Base-by-base conservation (phyloP, 2,797 vertebrate genomes). In the Onychomys arenicola region DNA sequence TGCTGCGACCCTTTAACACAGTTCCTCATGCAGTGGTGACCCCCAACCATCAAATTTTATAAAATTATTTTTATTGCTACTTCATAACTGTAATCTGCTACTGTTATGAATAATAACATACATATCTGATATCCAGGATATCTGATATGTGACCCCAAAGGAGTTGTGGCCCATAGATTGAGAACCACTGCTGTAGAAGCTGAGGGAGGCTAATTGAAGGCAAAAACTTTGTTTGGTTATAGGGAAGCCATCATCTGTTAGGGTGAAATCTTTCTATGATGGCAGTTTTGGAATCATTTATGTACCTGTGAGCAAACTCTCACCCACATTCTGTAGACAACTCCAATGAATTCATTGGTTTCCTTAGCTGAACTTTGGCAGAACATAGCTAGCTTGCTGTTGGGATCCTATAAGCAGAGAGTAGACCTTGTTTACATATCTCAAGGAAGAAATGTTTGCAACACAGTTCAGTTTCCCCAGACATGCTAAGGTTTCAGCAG, bases 401-500 rank as follows among this genome's bases (percentile, higher is more conserved):
- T 73, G 25, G 67, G 46, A 21, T 73, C 16, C 17, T 57, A 12
- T 12, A 32, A 57, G 16, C 4, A 40, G 2, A 37, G 25, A n/a
- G n/a, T 14, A 85, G 43, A 23, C 46, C 1, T 84, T 46, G 17
- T 67, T 49, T 85, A 46, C 29, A 29, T 40, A 37, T 37, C 65
- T 55, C 84, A 87, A 52, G 49, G 49, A 73, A 87, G 63, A 55
- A 29, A 57, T 73, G 57, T 37, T 29, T 87, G n/a, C 25, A 87
- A 37, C 49, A 87, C 25, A 73, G 49, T 73, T 37, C 61, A 76
- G 82, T 92, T 86, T 96, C 65, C 57, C 17, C 43, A 95, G 87
- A 73, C 89, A 75, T 82, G 69, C 40, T 87, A 87, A 93, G 57
- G 67, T 52, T 81, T 96, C 69, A 85, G 5, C 52, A 61, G 86